Conservation (phyloP, 2,797 vertebrate genomes). For the Clarias fuscus region DNA sequence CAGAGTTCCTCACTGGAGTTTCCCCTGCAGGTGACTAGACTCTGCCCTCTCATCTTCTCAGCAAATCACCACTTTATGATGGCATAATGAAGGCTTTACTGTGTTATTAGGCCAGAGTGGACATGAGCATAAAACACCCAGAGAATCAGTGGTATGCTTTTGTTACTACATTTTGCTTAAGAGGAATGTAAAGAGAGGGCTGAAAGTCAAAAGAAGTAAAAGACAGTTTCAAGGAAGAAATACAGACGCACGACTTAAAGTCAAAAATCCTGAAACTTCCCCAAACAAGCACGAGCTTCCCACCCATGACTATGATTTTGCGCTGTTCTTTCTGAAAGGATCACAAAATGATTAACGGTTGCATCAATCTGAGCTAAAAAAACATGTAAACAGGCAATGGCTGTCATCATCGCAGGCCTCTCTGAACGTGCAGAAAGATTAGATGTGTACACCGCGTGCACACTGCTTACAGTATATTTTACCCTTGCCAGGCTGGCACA, state of each 20-base stretch:
- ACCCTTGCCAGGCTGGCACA: conserved; percentile 37
- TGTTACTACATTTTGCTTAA: conserved; percentile 22
- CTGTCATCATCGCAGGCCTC: neutral
- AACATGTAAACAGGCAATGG: conserved; percentile 48
- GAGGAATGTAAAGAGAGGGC: conserved; percentile 30
- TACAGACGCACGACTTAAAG: neutral
- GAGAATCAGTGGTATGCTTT: conserved; percentile 38
- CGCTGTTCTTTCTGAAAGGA: conserved; percentile 3
- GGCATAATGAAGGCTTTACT: conserved; percentile 39
- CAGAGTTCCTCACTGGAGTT: conserved; percentile 30
- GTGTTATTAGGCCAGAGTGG: conserved; percentile 37
- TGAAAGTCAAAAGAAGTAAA: neutral
- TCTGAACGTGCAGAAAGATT: conserved; percentile 12
- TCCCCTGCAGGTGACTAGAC: conserved; percentile 35
- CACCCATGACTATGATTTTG: neutral
- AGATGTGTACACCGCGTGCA: neutral
- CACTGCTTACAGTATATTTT: conserved; percentile 18
- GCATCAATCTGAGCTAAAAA: conserved; percentile 42
- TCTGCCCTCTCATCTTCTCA: conserved; percentile 41
- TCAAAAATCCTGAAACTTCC: neutral
- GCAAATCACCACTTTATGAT: conserved; percentile 47
- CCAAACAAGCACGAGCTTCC: neutral
- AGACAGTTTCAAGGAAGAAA: neutral
- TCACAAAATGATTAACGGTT: conserved; percentile 44
- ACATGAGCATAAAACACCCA: conserved; percentile 27